A percentile compares a stretch with the other conserved stretches of the same genome.
phyloP scores from a whole-genome alignment of 2,888 invertebrate species.

The Uloborus plumipes region DNA sequence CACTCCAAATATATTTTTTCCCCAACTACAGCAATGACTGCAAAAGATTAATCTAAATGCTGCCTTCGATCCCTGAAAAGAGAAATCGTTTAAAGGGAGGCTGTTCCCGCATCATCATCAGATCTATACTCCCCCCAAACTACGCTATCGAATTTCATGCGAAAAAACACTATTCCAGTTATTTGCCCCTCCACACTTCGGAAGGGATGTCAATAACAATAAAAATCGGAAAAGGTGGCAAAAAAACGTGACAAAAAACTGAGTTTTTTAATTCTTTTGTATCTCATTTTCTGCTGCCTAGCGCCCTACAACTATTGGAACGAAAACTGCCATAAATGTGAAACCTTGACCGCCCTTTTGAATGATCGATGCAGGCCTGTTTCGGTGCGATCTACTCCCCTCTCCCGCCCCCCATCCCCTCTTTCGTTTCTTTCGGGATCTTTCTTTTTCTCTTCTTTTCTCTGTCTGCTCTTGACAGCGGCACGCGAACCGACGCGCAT shows the following conservation, averaged over 20 bases:
- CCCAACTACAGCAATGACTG: no score
- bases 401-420: neutral
- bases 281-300: neutral
- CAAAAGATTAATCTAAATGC: no score
- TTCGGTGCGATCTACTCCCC: slow-evolving; percentile 2
- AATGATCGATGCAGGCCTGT: slow-evolving; percentile 37
- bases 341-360: slow-evolving; percentile 27
- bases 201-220: neutral
- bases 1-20: no score
- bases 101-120: no score
- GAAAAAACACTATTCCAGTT: no score
- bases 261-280: no score
- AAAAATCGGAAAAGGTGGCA: neutral
- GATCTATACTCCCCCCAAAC: no score
- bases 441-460: slow-evolving; percentile 23
- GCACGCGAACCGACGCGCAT: slow-evolving; percentile 24
- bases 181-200: no score
- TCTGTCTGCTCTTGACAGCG: slow-evolving; percentile 8
- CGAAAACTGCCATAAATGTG: slow-evolving; percentile 9
- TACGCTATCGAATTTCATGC: no score
- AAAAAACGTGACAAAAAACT: slow-evolving; percentile 6
- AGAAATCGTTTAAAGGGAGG: no score
- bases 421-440: neutral
- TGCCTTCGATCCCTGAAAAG: no score
- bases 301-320: slow-evolving; percentile 15